Base-by-base conservation (phyloP, 2,888 invertebrate species). In the Cheilosia grossa region DNA sequence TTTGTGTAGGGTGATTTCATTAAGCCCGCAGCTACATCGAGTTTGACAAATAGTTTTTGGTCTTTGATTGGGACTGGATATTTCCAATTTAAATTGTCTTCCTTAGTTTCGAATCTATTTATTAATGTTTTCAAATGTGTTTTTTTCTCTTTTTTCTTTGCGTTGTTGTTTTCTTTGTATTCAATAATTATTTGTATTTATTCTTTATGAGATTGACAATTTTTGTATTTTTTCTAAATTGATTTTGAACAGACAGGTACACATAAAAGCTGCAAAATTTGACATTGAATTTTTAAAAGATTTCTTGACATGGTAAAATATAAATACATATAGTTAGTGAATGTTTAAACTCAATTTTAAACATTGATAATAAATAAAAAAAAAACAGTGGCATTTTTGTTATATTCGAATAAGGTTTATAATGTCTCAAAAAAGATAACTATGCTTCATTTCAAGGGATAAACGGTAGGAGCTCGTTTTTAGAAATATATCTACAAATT, bases 221-320 rank as follows among this genome's bases (percentile, higher is more conserved):
- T 17, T 47, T 69, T 2, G n/a, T 15, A 67, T 30, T 21, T 73
- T 72, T 49, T 15, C 24, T 64, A 19, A 19, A 67, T 64, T 61
- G 42, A 67, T 44, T 75, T 81, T 70, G 61, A 75, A 85, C 66
- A 67, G 59, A 75, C 80, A 85, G 75, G 64, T 81, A 75, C 61
- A 72, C 59, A 44, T 24, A 56, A 61, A 80, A 63, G 53, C 54
- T 66, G 75, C 13, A 15, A 51, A 44, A 53, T 51, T 54, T 59
- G 21, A 44, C 13, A 21, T 49, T 75, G 19, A 69, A 47, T 30
- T 7, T 4, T 33, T 33, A 24, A 17, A 24, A 24, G 13, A 19
- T 6, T 64, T 64, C 21, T 21, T 61, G 17, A 40, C 5, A 17
- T 53, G 27, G 40, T 37, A 37, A 64, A 33, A 63, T 33, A n/a